Evolutionary conservation across 2,797 vertebrate genomes (phyloP).

Genomic region (Enteromius afrohamiltoni): DNA sequence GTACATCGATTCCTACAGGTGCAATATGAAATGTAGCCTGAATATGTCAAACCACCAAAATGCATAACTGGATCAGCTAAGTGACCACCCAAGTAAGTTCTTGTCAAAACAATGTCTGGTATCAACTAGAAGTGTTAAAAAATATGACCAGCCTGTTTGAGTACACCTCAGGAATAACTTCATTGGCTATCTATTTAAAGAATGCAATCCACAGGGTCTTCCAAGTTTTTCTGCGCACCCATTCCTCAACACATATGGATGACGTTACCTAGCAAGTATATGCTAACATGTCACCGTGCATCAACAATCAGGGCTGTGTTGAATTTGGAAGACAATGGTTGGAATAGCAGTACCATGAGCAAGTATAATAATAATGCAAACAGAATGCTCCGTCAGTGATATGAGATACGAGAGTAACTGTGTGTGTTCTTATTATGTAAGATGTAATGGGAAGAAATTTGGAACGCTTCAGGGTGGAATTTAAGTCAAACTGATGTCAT

Average conservation of each 20-base stretch:
- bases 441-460: constrained; percentile 30
- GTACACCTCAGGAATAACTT: constrained; percentile 47
- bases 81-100: constrained; percentile 22
- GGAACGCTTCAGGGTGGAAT: constrained; percentile 37
- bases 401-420: constrained; percentile 39
- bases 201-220: constrained; percentile 25
- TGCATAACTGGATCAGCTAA: background rate
- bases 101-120: constrained; percentile 52
- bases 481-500: constrained; percentile 35
- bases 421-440: constrained; percentile 43
- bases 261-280: constrained; percentile 52
- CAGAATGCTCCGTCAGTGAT: constrained; percentile 40
- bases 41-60: constrained; percentile 1
- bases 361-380: constrained; percentile 45
- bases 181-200: constrained; percentile 49
- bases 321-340: constrained; percentile 42
- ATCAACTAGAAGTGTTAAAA: constrained; percentile 53
- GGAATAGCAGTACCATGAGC: constrained; percentile 33
- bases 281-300: constrained; percentile 55
- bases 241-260: constrained; percentile 38
- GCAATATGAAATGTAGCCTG: background rate
- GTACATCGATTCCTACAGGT: background rate
- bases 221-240: constrained; percentile 15
- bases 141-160: constrained; percentile 45
- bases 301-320: constrained; percentile 48